phyloP scores from a whole-genome alignment of 2,113 vertebrate genomes.

The Cyprinodon variegatus region DNA sequence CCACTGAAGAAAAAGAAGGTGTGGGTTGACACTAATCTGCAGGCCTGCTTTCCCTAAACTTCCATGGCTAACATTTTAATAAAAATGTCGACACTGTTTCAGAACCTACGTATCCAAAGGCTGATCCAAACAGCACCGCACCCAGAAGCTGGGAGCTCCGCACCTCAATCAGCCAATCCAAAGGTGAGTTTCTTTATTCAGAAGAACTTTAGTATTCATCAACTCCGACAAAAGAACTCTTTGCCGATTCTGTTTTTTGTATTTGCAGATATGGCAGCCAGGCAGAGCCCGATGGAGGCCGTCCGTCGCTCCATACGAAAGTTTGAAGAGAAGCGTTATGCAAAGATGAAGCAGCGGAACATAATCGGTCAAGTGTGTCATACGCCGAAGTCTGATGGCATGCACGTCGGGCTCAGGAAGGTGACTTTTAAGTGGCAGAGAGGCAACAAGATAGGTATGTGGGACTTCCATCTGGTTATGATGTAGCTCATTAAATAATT shows the following conservation, averaged over 20 bases:
- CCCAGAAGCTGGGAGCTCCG: constrained; percentile 95
- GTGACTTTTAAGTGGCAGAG: constrained; percentile 99
- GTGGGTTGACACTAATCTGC: constrained; percentile 27
- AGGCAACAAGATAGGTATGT: constrained; percentile 98
- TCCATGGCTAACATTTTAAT: neutral
- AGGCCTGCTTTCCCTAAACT: neutral
- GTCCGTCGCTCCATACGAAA: constrained; percentile 89
- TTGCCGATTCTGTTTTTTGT: neutral
- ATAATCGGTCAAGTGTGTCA: constrained; percentile 98
- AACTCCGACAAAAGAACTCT: too few species aligned
- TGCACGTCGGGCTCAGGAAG: constrained; percentile 97
- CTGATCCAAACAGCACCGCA: constrained; percentile 80
- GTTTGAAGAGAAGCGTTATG: constrained; percentile 92
- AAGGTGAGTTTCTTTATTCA: constrained; percentile 77
- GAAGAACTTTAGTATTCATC: neutral
- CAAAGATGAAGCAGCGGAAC: constrained; percentile 92
- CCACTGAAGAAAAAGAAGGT: constrained; percentile 97
- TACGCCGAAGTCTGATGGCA: constrained; percentile 95
- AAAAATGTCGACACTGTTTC: constrained; percentile 5
- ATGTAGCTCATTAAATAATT: neutral
- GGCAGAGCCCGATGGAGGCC: constrained; percentile 90
- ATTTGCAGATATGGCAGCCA: constrained; percentile 83
- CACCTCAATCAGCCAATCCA: constrained; percentile 92
- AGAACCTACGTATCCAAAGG: constrained; percentile 94
- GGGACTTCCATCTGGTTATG: neutral